Percentiles rank a stretch among this genome's conserved stretches.
Evolutionary conservation across 2,797 vertebrate genomes (phyloP).

Genomic region (Pogoniulus pusillus): DNA sequence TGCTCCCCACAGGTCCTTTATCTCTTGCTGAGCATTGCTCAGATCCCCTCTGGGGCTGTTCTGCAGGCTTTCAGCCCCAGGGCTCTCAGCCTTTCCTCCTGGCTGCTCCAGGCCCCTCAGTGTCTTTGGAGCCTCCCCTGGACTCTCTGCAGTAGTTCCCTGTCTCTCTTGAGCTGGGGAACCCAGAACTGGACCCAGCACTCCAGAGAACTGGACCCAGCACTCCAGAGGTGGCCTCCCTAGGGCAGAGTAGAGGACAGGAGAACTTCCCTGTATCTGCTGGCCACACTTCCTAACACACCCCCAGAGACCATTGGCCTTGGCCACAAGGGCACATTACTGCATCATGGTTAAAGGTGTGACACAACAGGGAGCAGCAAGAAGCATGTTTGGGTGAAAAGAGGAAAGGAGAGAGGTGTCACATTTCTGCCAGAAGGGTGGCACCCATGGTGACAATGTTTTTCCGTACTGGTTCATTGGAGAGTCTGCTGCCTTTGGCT

Average conservation of each 20-base stretch:
- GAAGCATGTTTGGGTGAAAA: not conserved
- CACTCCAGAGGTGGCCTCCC: not conserved
- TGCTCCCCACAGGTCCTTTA: not conserved
- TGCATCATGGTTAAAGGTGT: not conserved
- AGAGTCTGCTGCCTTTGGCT: not conserved
- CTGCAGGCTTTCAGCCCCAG: not conserved
- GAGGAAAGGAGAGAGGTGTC: not conserved
- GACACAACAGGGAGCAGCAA: rapidly evolving
- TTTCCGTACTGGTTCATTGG: not conserved
- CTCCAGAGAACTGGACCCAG: not conserved
- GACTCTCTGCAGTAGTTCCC: not conserved
- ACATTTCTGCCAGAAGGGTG: not conserved
- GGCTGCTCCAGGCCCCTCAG: not conserved
- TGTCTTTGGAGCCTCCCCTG: not conserved
- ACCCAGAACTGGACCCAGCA: not conserved
- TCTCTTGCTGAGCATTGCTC: not conserved
- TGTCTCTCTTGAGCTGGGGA: not conserved
- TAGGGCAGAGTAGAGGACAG: not conserved
- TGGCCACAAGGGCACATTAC: not conserved
- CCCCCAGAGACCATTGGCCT: not conserved
- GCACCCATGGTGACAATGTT: not conserved
- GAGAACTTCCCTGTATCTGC: not conserved
- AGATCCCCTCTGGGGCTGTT: not conserved
- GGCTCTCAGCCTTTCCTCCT: not conserved
- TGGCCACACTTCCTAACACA: not conserved